Conservation (phyloP, 2,113 vertebrate genomes). For the Muscicapa adusta region DNA sequence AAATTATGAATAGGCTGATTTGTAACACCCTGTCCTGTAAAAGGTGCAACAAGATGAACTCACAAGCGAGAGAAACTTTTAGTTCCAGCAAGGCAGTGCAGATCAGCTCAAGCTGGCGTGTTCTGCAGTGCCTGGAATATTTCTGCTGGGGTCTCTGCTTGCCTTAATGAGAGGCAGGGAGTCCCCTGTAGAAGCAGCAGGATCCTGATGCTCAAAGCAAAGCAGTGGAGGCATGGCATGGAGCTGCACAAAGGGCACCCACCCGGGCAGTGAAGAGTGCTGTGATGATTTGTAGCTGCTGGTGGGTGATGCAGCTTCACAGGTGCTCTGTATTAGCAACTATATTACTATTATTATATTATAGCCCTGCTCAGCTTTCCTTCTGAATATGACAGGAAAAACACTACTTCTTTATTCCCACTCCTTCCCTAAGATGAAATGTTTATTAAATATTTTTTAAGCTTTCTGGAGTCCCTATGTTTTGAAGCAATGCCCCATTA, state of each 20-base stretch:
- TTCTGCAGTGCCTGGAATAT: neutral
- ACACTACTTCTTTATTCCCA: accelerated
- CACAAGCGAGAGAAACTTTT: neutral
- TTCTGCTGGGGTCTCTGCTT: neutral
- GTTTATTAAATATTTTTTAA: neutral
- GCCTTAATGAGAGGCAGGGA: neutral
- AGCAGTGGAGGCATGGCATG: neutral
- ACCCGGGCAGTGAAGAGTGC: neutral
- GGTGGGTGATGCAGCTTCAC: neutral
- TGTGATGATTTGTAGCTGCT: neutral
- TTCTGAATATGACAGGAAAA: neutral
- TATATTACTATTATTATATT: neutral
- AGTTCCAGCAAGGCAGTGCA: neutral
- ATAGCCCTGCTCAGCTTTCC: neutral
- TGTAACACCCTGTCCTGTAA: neutral
- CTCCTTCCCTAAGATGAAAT: neutral
- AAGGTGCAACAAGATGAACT: neutral
- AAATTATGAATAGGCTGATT: neutral
- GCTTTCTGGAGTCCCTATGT: neutral
- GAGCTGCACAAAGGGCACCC: neutral
- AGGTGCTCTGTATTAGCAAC: accelerated
- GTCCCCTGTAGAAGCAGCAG: neutral
- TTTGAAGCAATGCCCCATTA: neutral
- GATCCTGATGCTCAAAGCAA: neutral
- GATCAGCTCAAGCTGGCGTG: neutral